phyloP scores from a whole-genome alignment of 2,888 invertebrate genomes.

The Hipparchia semele region DNA sequence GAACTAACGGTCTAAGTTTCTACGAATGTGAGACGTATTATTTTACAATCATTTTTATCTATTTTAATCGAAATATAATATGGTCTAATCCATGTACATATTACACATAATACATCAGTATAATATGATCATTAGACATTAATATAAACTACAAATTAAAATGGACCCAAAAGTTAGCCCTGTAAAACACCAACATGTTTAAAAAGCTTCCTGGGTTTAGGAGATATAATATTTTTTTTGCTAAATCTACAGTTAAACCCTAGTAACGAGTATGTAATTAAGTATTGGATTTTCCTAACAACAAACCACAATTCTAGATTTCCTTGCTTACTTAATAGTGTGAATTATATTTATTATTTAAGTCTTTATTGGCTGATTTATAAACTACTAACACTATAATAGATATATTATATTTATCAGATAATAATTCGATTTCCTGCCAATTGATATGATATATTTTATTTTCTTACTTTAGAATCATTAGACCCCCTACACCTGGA shows the following conservation, averaged over 20 bases:
- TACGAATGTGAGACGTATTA: too few species aligned
- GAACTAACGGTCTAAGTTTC: too few species aligned
- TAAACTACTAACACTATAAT: background rate
- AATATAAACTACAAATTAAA: background rate
- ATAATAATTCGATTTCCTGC: background rate
- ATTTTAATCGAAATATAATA: too few species aligned
- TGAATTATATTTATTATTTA: background rate
- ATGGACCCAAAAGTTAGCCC: background rate
- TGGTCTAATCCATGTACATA: too few species aligned
- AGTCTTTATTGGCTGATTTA: background rate
- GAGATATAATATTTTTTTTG: too few species aligned
- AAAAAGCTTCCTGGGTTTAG: background rate
- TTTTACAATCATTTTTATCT: too few species aligned
- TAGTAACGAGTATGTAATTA: background rate
- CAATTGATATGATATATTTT: slow-evolving; percentile 1
- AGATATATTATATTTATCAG: background rate
- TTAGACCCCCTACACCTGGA: background rate
- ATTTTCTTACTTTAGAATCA: background rate
- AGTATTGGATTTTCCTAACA: background rate
- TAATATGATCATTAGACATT: background rate
- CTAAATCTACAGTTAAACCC: background rate
- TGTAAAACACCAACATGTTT: background rate
- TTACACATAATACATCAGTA: too few species aligned
- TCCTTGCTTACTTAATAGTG: background rate
- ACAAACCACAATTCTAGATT: background rate